phyloP scores from a whole-genome alignment of 1,140 invertebrate genomes.

The Drosophila repleta region DNA sequence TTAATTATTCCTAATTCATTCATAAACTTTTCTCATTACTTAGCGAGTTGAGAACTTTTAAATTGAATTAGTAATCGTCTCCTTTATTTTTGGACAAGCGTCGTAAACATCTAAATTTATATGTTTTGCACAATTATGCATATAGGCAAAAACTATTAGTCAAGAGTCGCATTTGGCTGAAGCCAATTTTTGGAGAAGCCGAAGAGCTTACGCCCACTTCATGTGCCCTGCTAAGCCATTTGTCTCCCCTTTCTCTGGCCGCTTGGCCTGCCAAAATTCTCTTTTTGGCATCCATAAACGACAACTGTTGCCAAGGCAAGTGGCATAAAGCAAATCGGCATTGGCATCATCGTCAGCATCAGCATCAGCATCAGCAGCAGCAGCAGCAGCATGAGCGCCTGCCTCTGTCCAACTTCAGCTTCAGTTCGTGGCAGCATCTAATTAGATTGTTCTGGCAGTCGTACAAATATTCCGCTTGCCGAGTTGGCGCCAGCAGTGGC shows the following conservation, averaged over 20 bases:
- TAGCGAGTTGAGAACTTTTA: background rate
- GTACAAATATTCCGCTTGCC: constrained; percentile 19
- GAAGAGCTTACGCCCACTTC: constrained; percentile 8
- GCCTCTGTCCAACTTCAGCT: background rate
- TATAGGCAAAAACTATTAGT: constrained; percentile 48
- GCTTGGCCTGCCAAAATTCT: constrained; percentile 57
- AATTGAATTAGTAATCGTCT: background rate
- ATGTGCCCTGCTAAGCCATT: constrained; percentile 8
- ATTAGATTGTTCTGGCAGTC: constrained; percentile 69
- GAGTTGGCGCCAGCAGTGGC: constrained; percentile 31
- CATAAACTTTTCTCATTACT: background rate
- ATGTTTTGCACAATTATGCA: constrained; percentile 71
- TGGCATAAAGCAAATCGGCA: constrained; percentile 76
- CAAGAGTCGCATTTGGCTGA: constrained; percentile 44
- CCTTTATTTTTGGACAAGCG: background rate
- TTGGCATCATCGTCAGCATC: constrained; percentile 48
- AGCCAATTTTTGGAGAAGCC: constrained; percentile 33
- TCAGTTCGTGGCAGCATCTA: constrained; percentile 41
- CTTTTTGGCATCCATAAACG: constrained; percentile 70
- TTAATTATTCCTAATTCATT: background rate
- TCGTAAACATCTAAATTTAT: constrained; percentile 65
- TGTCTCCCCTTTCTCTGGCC: background rate
- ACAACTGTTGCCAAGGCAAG: constrained; percentile 78
- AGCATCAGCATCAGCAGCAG: constrained; percentile 4
- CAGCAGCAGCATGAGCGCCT: background rate